Evolutionary conservation across 2,888 invertebrate species (phyloP).

Genomic region (Stenodema calcarata): DNA sequence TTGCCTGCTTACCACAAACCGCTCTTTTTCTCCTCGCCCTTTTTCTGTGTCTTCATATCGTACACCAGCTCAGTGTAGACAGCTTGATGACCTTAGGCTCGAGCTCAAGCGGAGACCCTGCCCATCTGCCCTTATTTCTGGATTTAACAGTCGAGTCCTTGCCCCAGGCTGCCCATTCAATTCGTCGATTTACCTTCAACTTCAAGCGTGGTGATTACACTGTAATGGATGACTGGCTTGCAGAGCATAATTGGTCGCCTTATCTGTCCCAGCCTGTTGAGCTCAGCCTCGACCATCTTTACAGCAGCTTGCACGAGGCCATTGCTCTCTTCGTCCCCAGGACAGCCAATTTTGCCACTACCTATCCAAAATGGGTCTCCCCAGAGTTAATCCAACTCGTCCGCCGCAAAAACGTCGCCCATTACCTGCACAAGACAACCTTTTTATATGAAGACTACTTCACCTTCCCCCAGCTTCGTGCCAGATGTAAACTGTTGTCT

Average conservation of each 20-base stretch:
- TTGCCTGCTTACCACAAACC: not conserved
- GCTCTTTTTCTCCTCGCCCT: slow-evolving; percentile 9
- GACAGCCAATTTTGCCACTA: not conserved
- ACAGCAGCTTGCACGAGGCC: not conserved
- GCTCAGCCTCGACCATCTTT: too few relatives aligned
- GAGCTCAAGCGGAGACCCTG: not conserved
- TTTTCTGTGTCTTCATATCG: slow-evolving; percentile 1
- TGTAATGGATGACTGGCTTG: too few relatives aligned
- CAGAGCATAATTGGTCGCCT: too few relatives aligned
- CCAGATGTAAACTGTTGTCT: too few relatives aligned
- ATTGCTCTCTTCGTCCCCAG: not conserved
- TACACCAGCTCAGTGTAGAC: slow-evolving; percentile 15
- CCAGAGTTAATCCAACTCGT: not conserved
- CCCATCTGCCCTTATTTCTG: too few relatives aligned
- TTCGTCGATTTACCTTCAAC: too few relatives aligned
- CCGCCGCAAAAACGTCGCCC: not conserved
- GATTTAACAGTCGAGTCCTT: too few relatives aligned
- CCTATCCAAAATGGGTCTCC: slow-evolving; percentile 11
- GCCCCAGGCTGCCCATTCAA: too few relatives aligned
- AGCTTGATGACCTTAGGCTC: not conserved
- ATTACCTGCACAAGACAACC: too few relatives aligned
- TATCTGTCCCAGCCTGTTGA: too few relatives aligned
- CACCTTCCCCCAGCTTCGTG: not conserved
- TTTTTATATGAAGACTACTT: not conserved
- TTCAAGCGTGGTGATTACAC: too few relatives aligned